These are phyloP conservation scores for Chaetoderma sp. DNA, from an alignment of 2,888 invertebrate species.

Conservation along the genomic window DNA sequence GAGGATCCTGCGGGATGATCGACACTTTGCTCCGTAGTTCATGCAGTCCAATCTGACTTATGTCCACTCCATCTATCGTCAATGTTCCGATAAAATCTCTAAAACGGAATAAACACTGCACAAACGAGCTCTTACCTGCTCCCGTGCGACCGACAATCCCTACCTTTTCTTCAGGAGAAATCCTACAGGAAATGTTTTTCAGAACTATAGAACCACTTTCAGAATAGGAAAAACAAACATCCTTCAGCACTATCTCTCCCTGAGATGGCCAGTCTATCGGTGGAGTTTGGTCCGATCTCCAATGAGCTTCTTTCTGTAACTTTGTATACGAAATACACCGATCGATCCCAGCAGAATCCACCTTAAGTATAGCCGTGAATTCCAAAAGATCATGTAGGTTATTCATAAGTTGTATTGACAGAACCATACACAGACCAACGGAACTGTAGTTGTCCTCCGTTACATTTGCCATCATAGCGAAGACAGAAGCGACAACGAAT, in stretches of 20 bases:
- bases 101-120: slow-evolving; percentile 76
- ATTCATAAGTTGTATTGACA: no score
- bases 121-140: no score
- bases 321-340: no score
- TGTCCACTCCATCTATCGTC: slow-evolving; percentile 73
- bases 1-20: slow-evolving; percentile 76
- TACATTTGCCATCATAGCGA: no score
- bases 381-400: no score
- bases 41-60: slow-evolving; percentile 70
- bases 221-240: slow-evolving; percentile 56
- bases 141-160: no score
- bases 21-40: slow-evolving; percentile 72
- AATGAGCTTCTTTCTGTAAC: no score
- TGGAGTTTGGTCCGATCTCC: slow-evolving; percentile 55
- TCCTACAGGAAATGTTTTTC: slow-evolving; percentile 73
- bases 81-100: slow-evolving; percentile 74
- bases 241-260: slow-evolving; percentile 57
- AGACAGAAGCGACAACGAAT: no score
- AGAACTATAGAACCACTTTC: slow-evolving; percentile 69
- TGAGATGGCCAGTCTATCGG: slow-evolving; percentile 64
- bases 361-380: no score
- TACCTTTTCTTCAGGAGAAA: slow-evolving; percentile 74
- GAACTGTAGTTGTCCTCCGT: no score
- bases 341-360: no score
- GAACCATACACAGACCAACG: no score